Conservation (phyloP, 2,113 vertebrate species). For the Pseudonaja textilis region DNA sequence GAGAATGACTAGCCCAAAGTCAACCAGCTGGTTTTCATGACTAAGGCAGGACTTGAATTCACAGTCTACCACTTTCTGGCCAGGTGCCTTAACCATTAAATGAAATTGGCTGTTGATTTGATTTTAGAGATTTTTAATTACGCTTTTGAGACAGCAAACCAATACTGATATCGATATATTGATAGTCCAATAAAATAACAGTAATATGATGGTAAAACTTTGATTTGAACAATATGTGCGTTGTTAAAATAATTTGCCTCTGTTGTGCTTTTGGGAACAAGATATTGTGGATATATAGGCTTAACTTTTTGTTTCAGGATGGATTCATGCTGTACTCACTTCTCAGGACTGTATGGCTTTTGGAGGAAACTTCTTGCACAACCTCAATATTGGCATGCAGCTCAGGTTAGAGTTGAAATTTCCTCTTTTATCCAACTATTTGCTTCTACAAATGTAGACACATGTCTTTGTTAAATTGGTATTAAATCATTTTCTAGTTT, state of each 20-base stretch:
- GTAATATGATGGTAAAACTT: neutral
- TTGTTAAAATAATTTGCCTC: neutral
- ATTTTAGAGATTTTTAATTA: neutral
- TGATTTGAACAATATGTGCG: neutral
- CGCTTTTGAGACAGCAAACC: neutral
- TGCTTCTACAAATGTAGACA: slow-evolving; percentile 31
- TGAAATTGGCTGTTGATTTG: neutral
- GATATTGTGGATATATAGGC: slow-evolving; percentile 11
- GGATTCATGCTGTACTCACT: slow-evolving; percentile 98
- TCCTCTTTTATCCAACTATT: slow-evolving; percentile 7
- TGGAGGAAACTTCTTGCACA: slow-evolving; percentile 98
- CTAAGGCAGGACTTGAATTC: neutral
- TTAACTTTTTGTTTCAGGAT: slow-evolving; percentile 78
- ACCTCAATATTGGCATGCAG: slow-evolving; percentile 99
- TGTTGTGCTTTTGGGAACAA: neutral
- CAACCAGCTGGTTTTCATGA: neutral
- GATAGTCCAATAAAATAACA: neutral
- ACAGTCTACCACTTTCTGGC: neutral
- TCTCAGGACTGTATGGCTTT: slow-evolving; percentile 99
- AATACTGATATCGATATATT: neutral
- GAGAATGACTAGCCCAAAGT: neutral
- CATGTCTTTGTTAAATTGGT: slow-evolving; percentile 28
- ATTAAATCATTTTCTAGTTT: slow-evolving; percentile 36
- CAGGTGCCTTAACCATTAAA: neutral
- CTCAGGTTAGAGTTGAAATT: slow-evolving; percentile 82